Percentiles rank a stretch among this genome's conserved stretches.
phyloP scores from a whole-genome alignment of 2,113 vertebrate genomes.

The Passer domesticus region DNA sequence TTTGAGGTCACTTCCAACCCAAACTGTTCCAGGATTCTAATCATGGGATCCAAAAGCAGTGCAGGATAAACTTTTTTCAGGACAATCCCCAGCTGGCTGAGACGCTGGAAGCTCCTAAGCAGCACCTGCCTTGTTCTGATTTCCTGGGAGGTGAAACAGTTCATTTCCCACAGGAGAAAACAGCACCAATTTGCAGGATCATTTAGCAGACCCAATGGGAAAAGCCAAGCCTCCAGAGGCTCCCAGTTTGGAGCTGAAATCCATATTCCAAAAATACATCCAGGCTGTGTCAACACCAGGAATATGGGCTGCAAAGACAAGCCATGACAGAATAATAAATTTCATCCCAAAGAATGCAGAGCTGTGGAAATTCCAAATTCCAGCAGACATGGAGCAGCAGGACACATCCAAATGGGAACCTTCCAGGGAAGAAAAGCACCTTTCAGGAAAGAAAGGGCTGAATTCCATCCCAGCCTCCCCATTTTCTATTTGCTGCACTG shows the following conservation, averaged over 20 bases:
- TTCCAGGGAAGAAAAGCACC: background rate
- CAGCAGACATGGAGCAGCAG: background rate
- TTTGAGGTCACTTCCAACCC: background rate
- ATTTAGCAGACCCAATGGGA: background rate
- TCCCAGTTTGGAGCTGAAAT: background rate
- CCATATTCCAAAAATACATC: background rate
- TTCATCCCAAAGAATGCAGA: background rate
- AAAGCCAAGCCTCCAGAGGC: background rate
- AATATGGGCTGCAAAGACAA: background rate
- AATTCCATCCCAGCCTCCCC: background rate
- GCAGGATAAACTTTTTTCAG: background rate
- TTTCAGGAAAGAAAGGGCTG: background rate
- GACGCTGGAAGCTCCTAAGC: background rate
- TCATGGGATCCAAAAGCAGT: background rate
- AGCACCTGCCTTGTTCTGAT: background rate
- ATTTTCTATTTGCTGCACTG: background rate
- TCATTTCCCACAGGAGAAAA: background rate
- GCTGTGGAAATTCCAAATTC: background rate
- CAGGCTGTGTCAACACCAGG: background rate
- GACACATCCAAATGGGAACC: background rate
- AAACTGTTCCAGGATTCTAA: background rate
- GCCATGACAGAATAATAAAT: background rate
- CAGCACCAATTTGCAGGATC: background rate
- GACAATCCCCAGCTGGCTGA: background rate
- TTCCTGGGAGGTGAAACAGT: background rate